A percentile compares a stretch with the other conserved stretches of the same genome.
phyloP scores from a whole-genome alignment of 1,140 invertebrate species.

The Bombus soroeensis region DNA sequence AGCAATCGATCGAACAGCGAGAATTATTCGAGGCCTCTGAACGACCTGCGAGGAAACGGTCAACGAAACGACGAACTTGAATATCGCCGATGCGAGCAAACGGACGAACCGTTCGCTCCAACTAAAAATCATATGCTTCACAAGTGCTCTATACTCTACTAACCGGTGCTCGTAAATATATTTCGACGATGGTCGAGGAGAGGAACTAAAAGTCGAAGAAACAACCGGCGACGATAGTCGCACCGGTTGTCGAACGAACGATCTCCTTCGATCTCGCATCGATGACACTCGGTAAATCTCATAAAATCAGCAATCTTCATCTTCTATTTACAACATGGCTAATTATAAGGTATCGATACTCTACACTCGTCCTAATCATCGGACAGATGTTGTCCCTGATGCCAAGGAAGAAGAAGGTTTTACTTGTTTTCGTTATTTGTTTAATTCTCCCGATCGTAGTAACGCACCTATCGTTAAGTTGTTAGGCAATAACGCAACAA shows the following conservation, averaged over 20 bases:
- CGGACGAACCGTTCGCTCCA: neutral
- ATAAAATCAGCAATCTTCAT: slow-evolving; percentile 40
- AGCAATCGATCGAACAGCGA: slow-evolving; percentile 62
- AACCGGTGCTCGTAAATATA: slow-evolving; percentile 9
- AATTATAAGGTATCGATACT: slow-evolving; percentile 31
- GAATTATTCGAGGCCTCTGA: slow-evolving; percentile 61
- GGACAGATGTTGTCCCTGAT: slow-evolving; percentile 16
- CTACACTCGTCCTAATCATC: slow-evolving; percentile 31
- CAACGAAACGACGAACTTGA: slow-evolving; percentile 52
- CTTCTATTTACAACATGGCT: slow-evolving; percentile 44
- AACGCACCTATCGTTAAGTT: slow-evolving; percentile 56
- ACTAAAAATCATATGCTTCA: neutral
- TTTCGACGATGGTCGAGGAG: neutral
- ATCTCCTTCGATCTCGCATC: neutral
- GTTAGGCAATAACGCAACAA: slow-evolving; percentile 72
- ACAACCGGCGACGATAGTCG: neutral
- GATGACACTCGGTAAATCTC: slow-evolving; percentile 9
- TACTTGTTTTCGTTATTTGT: neutral
- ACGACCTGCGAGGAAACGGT: slow-evolving; percentile 59
- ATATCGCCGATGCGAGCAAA: neutral
- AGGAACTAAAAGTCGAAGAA: neutral
- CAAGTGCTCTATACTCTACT: neutral
- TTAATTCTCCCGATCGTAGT: slow-evolving; percentile 33
- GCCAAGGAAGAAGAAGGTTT: slow-evolving; percentile 41
- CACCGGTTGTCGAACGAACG: neutral